Evolutionary conservation across 2,113 vertebrate genomes (phyloP).

Genomic region (Halcyon senegalensis): DNA sequence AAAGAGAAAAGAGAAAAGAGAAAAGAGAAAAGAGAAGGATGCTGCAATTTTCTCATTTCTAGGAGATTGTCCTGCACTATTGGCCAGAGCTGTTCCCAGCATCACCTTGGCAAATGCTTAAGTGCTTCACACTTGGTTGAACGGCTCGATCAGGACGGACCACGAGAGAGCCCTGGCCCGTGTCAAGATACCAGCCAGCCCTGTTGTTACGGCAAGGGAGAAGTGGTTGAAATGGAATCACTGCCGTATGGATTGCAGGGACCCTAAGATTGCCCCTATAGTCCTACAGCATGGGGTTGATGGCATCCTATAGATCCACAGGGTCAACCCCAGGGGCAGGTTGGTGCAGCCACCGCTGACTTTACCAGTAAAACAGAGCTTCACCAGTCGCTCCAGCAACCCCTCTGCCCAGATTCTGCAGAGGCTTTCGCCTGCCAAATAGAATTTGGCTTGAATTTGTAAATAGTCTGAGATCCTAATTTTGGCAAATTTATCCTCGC

Average conservation of each 20-base stretch:
- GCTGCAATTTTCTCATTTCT: background rate
- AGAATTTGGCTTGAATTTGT: background rate
- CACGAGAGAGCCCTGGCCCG: background rate
- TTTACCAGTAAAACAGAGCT: background rate
- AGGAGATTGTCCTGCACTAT: background rate
- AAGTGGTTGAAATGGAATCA: background rate
- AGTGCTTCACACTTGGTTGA: background rate
- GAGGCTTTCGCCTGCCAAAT: background rate
- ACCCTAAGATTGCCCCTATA: background rate
- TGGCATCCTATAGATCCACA: rapidly evolving
- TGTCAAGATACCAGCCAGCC: background rate
- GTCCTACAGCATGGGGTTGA: background rate
- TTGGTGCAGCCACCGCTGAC: background rate
- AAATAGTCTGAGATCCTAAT: background rate
- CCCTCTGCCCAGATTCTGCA: background rate
- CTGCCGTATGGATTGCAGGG: background rate
- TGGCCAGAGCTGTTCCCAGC: background rate
- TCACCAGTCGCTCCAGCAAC: background rate
- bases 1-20: no score
- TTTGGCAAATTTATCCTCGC: background rate
- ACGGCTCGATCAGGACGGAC: background rate
- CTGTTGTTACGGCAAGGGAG: background rate
- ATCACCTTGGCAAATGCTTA: background rate
- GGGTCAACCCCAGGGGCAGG: background rate
- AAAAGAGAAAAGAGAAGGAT: background rate